Conservation (phyloP, 2,888 invertebrate genomes). For the Mesopsocus fuscifrons region DNA sequence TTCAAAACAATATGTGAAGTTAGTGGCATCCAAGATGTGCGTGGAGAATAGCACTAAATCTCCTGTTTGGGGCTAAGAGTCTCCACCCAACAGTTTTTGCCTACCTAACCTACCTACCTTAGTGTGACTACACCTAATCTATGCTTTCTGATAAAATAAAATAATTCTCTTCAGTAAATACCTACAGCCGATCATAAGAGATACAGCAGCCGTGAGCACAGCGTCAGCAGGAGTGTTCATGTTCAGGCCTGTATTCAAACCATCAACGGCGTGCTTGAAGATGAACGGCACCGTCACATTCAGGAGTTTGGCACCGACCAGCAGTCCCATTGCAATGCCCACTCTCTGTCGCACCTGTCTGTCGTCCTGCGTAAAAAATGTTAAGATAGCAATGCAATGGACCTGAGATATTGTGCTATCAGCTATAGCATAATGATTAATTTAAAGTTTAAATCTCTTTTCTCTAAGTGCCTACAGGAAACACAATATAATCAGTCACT, state of each 20-base stretch:
- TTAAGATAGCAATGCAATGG: constrained; percentile 1
- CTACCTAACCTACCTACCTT: no score
- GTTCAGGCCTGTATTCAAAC: constrained; percentile 51
- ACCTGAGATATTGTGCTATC: background rate
- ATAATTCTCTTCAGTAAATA: no score
- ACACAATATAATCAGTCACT: background rate
- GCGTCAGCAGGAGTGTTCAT: constrained; percentile 66
- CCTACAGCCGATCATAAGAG: constrained; percentile 78
- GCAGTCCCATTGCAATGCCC: constrained; percentile 55
- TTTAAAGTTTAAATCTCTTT: background rate
- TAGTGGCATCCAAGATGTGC: no score
- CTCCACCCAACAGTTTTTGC: no score
- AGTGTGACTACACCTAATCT: no score
- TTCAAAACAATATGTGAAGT: no score
- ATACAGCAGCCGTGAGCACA: constrained; percentile 54
- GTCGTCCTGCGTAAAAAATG: constrained; percentile 39
- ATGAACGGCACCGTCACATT: constrained; percentile 90
- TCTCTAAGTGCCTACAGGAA: constrained; percentile 6
- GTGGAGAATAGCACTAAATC: no score
- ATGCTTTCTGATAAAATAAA: no score
- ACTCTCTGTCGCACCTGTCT: constrained; percentile 57
- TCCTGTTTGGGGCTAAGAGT: no score
- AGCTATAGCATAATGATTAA: constrained; percentile 3
- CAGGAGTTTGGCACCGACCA: constrained; percentile 67
- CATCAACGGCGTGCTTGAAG: constrained; percentile 86